These are phyloP conservation scores for Tiliacea citrago DNA, from an alignment of 2,888 invertebrate genomes.

Conservation along the genomic window DNA sequence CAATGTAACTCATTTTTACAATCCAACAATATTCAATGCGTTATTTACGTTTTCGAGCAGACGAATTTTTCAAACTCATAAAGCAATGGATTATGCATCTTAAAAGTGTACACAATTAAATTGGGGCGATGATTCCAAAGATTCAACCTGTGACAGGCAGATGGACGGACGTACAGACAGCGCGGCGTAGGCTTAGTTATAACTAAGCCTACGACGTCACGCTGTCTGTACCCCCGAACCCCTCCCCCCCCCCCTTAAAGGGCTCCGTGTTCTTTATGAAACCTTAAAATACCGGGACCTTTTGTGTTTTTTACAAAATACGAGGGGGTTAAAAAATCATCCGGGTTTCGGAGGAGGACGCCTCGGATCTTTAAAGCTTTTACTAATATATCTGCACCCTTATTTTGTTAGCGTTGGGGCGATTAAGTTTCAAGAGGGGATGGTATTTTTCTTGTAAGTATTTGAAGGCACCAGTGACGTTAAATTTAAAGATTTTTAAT, in stretches of 20 bases:
- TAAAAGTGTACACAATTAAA: no score
- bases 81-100: no score
- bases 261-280: background rate
- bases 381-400: slow-evolving; percentile 42
- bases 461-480: background rate
- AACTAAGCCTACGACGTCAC: no score
- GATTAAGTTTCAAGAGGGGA: slow-evolving; percentile 24
- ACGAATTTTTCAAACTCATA: no score
- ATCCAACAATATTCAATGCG: no score
- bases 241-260: no score
- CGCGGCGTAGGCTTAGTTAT: background rate
- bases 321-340: slow-evolving; percentile 41
- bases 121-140: no score
- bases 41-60: no score
- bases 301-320: slow-evolving; percentile 41
- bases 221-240: no score
- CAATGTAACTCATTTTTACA: no score
- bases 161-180: no score
- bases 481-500: background rate
- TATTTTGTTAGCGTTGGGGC: slow-evolving; percentile 16
- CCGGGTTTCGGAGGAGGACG: slow-evolving; percentile 14
- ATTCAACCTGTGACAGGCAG: background rate
- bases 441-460: slow-evolving; percentile 31
- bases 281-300: slow-evolving; percentile 16
- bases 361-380: slow-evolving; percentile 11